These are phyloP conservation scores for Melanchra persicariae DNA, from an alignment of 2,888 invertebrate species.

Conservation along the genomic window DNA sequence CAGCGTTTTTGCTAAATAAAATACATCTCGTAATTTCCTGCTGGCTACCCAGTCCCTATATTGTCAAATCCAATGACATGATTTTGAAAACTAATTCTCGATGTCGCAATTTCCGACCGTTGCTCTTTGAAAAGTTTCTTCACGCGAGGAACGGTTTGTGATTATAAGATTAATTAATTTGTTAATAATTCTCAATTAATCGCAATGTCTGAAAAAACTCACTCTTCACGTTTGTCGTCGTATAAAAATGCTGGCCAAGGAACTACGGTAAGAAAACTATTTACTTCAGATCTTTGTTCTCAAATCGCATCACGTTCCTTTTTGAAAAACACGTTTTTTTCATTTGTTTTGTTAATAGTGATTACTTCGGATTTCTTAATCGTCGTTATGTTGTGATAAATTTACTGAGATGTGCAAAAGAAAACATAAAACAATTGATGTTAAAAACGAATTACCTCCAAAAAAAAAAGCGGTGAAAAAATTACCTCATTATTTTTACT, in stretches of 20 bases:
- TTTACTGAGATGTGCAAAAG: accelerated
- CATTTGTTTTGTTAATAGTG: neutral
- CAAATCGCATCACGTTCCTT: conserved; percentile 2
- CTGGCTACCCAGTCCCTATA: conserved; percentile 18
- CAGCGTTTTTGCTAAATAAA: neutral
- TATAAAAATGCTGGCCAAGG: conserved; percentile 96
- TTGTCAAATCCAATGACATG: neutral
- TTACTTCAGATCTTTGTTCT: conserved; percentile 27
- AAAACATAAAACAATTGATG: neutral
- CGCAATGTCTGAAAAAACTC: conserved; percentile 91
- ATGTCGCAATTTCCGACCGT: conserved; percentile 50
- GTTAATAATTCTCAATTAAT: conserved; percentile 46
- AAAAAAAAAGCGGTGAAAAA: neutral
- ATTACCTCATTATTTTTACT: neutral
- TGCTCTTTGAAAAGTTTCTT: conserved; percentile 39
- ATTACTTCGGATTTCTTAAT: neutral
- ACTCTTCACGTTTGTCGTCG: conserved; percentile 91
- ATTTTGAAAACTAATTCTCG: neutral
- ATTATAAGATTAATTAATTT: conserved; percentile 14
- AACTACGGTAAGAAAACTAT: conserved; percentile 91
- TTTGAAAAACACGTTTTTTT: conserved; percentile 8
- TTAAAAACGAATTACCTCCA: conserved; percentile 13
- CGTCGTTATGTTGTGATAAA: neutral
- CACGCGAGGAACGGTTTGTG: neutral
- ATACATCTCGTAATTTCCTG: neutral